A percentile compares a stretch with the other conserved stretches of the same genome.
phyloP scores from a whole-genome alignment of 2,888 invertebrate genomes.

The Chromoteleia sp. region DNA sequence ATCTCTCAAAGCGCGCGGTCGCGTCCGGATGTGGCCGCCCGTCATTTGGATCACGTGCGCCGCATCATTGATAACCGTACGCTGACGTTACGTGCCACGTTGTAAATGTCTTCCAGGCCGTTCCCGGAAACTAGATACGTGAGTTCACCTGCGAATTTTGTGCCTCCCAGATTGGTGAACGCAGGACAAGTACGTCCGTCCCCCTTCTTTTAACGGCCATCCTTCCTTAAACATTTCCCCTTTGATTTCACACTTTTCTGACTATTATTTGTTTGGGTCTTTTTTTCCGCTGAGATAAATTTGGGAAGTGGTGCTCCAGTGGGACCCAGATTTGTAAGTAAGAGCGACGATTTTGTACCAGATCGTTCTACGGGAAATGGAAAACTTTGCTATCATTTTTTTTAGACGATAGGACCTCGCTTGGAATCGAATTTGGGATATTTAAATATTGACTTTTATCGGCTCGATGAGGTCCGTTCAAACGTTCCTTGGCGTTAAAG shows the following conservation, averaged over 20 bases:
- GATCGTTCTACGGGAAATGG: too few relatives aligned
- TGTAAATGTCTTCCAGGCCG: constrained; percentile 68
- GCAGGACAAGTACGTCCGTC: constrained; percentile 47
- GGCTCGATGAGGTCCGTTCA: neutral
- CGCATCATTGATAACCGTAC: constrained; percentile 53
- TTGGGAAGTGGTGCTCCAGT: too few relatives aligned
- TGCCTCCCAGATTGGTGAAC: constrained; percentile 41
- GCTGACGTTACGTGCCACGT: constrained; percentile 54
- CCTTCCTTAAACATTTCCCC: too few relatives aligned
- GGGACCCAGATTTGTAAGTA: neutral
- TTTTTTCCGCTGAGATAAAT: too few relatives aligned
- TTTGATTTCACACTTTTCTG: too few relatives aligned
- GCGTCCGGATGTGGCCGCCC: constrained; percentile 71
- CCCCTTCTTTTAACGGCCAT: too few relatives aligned
- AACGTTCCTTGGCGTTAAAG: constrained; percentile 14
- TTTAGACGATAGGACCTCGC: neutral
- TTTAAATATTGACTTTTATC: constrained; percentile 2
- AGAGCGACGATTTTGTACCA: constrained; percentile 4
- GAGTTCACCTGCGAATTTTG: constrained; percentile 56
- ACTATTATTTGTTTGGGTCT: too few relatives aligned
- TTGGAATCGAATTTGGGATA: neutral
- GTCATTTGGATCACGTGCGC: constrained; percentile 76
- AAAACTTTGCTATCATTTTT: neutral
- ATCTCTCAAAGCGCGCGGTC: constrained; percentile 78
- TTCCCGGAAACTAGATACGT: constrained; percentile 57